Percentiles rank a stretch among this genome's conserved stretches.
Evolutionary conservation across 2,113 vertebrate species (phyloP).

Genomic region (Pomatorhinus ruficollis): DNA sequence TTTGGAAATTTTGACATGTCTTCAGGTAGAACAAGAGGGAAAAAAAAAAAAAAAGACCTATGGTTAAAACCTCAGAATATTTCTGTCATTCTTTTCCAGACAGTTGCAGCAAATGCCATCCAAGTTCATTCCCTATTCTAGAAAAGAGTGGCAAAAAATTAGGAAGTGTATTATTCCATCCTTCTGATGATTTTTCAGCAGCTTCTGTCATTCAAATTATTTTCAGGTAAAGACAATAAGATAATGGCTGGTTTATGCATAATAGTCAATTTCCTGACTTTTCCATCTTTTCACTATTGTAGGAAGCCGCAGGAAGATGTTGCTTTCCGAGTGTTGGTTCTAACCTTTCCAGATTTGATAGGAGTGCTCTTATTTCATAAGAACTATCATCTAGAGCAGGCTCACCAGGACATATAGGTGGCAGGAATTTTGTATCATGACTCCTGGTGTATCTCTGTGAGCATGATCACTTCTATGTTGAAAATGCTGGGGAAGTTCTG

Average conservation of each 20-base stretch:
- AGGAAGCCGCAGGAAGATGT: neutral
- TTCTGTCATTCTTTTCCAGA: neutral
- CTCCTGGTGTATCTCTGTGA: neutral
- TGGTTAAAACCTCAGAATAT: neutral
- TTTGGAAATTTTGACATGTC: neutral
- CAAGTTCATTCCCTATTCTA: neutral
- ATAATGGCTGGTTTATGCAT: neutral
- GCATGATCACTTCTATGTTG: neutral
- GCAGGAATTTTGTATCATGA: neutral
- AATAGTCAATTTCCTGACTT: neutral
- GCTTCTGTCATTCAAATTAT: neutral
- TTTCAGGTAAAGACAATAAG: neutral
- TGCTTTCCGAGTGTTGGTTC: neutral
- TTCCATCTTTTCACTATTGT: neutral
- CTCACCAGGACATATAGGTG: rapidly evolving
- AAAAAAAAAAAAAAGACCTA: neutral
- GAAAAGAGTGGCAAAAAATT: neutral
- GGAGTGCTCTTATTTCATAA: neutral
- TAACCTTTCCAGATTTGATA: neutral
- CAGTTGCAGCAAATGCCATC: neutral
- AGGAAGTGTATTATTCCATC: neutral
- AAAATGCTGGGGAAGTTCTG: neutral
- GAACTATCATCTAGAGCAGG: neutral
- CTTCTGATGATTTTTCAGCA: neutral
- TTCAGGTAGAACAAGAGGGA: neutral